Evolutionary conservation across 2,797 vertebrate genomes (phyloP).

Genomic region (Pipistrellus pygmaeus): DNA sequence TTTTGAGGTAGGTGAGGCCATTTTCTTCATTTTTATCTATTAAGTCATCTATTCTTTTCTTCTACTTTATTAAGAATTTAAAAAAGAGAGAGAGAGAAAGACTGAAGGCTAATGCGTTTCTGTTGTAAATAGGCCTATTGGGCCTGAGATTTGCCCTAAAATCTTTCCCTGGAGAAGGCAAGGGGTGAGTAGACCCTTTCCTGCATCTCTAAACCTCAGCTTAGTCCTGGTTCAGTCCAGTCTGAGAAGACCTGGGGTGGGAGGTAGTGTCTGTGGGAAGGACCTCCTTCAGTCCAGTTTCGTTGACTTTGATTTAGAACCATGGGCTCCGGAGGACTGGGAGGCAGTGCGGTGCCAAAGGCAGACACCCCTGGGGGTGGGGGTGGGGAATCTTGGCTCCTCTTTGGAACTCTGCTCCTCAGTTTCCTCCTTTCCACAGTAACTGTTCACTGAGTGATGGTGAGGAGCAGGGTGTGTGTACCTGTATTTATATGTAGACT

Average conservation of each 20-base stretch:
- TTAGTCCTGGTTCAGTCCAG: neutral
- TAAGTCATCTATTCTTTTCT: neutral
- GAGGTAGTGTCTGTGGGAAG: neutral
- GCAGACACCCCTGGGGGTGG: neutral
- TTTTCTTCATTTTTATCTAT: conserved; percentile 19
- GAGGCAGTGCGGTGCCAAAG: neutral
- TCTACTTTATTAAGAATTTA: neutral
- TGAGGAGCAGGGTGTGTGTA: neutral
- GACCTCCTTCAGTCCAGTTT: neutral
- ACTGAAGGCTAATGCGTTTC: neutral
- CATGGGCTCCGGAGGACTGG: neutral
- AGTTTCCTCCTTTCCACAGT: neutral
- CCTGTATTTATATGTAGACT: neutral
- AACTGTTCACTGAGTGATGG: too few species aligned
- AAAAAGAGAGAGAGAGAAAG: neutral
- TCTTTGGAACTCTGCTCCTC: rapidly evolving
- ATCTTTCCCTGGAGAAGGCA: neutral
- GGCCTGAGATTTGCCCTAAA: neutral
- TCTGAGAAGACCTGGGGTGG: neutral
- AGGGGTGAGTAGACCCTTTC: neutral
- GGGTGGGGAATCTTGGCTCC: neutral
- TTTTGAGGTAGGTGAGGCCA: neutral
- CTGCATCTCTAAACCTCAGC: neutral
- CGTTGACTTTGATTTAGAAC: neutral
- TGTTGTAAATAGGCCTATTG: neutral